Conservation (phyloP, 2,888 invertebrate genomes). For the Drosophila rubida region DNA sequence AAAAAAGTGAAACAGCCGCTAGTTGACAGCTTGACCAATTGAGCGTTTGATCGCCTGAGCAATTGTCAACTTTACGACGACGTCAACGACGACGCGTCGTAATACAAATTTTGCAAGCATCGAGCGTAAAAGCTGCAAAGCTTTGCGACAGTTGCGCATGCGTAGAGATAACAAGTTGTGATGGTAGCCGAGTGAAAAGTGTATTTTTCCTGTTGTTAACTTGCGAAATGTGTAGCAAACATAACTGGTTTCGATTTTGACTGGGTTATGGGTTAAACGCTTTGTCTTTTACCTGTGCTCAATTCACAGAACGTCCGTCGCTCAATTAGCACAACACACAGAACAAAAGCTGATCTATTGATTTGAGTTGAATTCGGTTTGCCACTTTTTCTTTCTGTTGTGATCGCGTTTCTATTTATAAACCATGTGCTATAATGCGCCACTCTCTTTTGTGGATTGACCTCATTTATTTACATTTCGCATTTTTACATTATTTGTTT, state of each 20-base stretch:
- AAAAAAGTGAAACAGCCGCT: slow-evolving; percentile 69
- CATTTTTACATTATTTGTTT: slow-evolving; percentile 42
- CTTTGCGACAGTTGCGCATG: slow-evolving; percentile 61
- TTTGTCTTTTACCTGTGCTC: slow-evolving; percentile 41
- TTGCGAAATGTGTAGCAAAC: slow-evolving; percentile 72
- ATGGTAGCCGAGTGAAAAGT: slow-evolving; percentile 67
- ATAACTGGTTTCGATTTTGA: slow-evolving; percentile 61
- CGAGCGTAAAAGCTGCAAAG: slow-evolving; percentile 17
- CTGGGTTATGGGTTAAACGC: slow-evolving; percentile 15
- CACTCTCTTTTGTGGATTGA: slow-evolving; percentile 54
- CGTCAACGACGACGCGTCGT: slow-evolving; percentile 16
- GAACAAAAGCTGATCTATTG: slow-evolving; percentile 2
- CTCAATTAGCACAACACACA: slow-evolving; percentile 24
- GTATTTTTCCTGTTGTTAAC: slow-evolving; percentile 9
- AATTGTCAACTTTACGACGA: slow-evolving; percentile 15
- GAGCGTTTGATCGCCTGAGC: slow-evolving; percentile 1
- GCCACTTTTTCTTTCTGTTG: slow-evolving; percentile 71
- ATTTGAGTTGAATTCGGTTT: slow-evolving; percentile 15
- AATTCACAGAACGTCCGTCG: slow-evolving; percentile 9
- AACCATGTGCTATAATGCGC: slow-evolving; percentile 70
- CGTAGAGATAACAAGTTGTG: slow-evolving; percentile 43
- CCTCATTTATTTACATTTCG: slow-evolving; percentile 69
- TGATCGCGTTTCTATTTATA: slow-evolving; percentile 57
- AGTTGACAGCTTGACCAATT: slow-evolving; percentile 19
- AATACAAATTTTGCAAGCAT: slow-evolving; percentile 51